phyloP scores from a whole-genome alignment of 2,888 invertebrate genomes.

The Ditula angustiorana region DNA sequence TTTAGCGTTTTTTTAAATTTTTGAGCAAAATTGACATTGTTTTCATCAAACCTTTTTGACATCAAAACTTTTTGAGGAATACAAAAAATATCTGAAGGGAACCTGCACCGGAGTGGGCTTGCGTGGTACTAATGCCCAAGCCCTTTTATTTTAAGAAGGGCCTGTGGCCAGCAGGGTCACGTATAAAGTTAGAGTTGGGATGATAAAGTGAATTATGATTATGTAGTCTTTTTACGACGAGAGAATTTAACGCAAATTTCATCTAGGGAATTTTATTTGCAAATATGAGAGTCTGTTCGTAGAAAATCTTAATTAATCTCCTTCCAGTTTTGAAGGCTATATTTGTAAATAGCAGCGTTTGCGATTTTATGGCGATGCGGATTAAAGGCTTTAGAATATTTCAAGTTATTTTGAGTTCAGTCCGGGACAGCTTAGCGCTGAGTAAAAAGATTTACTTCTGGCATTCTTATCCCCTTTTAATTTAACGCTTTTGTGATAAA shows the following conservation, averaged over 20 bases:
- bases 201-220: too few species aligned
- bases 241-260: conserved; percentile 4
- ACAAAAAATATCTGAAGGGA: too few species aligned
- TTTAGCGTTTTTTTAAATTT: too few species aligned
- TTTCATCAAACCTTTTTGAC: too few species aligned
- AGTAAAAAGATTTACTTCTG: conserved; percentile 35
- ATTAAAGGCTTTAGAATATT: conserved; percentile 41
- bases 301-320: conserved; percentile 41
- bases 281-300: conserved; percentile 4
- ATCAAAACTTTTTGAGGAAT: too few species aligned
- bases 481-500: conserved; percentile 36
- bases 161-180: too few species aligned
- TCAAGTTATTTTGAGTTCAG: conserved; percentile 33
- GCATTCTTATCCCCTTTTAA: conserved; percentile 35
- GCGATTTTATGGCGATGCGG: conserved; percentile 42
- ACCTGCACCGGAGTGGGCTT: too few species aligned
- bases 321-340: conserved; percentile 33
- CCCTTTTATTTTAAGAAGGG: too few species aligned
- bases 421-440: conserved; percentile 31
- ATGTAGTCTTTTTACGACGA: too few species aligned
- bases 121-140: too few species aligned
- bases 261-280: conserved; percentile 6
- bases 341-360: conserved; percentile 34
- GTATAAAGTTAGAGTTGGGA: too few species aligned
- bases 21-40: too few species aligned